These are phyloP conservation scores for Trigoniulus corallinus DNA, from an alignment of 1,140 invertebrate species.

Conservation along the genomic window DNA sequence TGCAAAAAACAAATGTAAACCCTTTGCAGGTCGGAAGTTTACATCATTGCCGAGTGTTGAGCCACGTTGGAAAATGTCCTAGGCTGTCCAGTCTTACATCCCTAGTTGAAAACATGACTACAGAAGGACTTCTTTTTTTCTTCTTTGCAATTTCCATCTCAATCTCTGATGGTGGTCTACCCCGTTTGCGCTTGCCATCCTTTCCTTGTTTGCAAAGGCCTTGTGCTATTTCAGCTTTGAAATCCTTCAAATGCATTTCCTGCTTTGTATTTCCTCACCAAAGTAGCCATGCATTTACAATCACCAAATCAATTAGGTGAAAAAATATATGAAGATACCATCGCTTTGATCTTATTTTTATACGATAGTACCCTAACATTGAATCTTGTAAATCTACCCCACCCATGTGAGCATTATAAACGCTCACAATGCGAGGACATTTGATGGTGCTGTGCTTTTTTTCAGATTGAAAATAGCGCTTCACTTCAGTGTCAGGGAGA, in stretches of 20 bases:
- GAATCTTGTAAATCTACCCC: conserved; percentile 15
- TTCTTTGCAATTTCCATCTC: not conserved
- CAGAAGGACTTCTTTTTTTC: not conserved
- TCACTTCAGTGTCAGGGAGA: not conserved
- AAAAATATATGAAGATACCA: conserved; percentile 17
- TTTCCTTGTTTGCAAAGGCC: not conserved
- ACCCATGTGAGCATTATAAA: too few species aligned
- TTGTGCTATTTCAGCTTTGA: conserved; percentile 4
- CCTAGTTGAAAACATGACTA: not conserved
- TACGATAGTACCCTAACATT: conserved; percentile 14
- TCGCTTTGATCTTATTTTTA: conserved; percentile 10
- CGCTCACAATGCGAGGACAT: conserved; percentile 10
- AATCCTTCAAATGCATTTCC: not conserved
- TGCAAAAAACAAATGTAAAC: not conserved
- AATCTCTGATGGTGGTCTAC: not conserved
- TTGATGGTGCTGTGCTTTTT: too few species aligned
- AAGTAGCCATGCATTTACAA: conserved; percentile 15
- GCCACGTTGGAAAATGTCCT: not conserved
- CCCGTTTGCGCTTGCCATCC: not conserved
- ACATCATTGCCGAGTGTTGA: not conserved
- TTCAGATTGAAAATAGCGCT: not conserved
- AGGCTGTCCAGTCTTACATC: not conserved
- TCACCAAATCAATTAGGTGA: conserved; percentile 12
- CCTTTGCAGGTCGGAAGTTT: not conserved
- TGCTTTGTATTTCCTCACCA: conserved; percentile 4